A percentile compares a stretch with the other conserved stretches of the same genome.
Evolutionary conservation across 2,888 invertebrate species (phyloP).

Genomic region (Ptychoptera albimana): DNA sequence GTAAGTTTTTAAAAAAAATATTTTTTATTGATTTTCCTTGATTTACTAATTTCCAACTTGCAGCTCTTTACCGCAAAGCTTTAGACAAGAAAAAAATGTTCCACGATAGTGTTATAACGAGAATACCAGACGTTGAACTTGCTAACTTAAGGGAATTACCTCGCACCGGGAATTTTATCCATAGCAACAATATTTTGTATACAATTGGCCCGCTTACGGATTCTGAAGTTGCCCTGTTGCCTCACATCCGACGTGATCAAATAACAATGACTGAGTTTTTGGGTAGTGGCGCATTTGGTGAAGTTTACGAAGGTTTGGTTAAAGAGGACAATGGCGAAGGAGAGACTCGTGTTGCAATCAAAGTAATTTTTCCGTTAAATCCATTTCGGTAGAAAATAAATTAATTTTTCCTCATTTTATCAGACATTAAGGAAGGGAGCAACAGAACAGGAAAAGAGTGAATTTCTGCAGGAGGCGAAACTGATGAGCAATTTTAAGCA

Average conservation of each 20-base stretch:
- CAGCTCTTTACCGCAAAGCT: constrained; percentile 46
- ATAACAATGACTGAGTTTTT: constrained; percentile 76
- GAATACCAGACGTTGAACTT: constrained; percentile 63
- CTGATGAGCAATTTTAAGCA: constrained; percentile 96
- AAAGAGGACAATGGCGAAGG: constrained; percentile 44
- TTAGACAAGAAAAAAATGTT: constrained; percentile 46
- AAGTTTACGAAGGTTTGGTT: constrained; percentile 87
- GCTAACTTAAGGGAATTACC: constrained; percentile 77
- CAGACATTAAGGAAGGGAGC: constrained; percentile 85
- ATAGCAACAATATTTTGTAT: constrained; percentile 74
- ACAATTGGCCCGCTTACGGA: constrained; percentile 48
- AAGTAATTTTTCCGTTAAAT: constrained; percentile 35
- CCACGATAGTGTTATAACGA: constrained; percentile 32
- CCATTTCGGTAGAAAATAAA: too few species aligned
- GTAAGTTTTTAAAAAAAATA: constrained; percentile 6
- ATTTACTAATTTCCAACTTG: constrained; percentile 12
- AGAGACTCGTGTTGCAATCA: constrained; percentile 77
- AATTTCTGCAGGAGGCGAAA: constrained; percentile 92
- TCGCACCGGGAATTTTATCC: constrained; percentile 47
- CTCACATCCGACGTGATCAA: constrained; percentile 74
- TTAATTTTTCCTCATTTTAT: too few species aligned
- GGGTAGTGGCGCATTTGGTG: constrained; percentile 94
- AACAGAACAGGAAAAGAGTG: constrained; percentile 73
- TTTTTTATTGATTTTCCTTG: constrained; percentile 2
- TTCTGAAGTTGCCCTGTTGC: constrained; percentile 61